Evolutionary conservation across 2,888 invertebrate genomes (phyloP), one percentile per base, ranked within the genome.

Genomic region (Diarsia dahlii): DNA sequence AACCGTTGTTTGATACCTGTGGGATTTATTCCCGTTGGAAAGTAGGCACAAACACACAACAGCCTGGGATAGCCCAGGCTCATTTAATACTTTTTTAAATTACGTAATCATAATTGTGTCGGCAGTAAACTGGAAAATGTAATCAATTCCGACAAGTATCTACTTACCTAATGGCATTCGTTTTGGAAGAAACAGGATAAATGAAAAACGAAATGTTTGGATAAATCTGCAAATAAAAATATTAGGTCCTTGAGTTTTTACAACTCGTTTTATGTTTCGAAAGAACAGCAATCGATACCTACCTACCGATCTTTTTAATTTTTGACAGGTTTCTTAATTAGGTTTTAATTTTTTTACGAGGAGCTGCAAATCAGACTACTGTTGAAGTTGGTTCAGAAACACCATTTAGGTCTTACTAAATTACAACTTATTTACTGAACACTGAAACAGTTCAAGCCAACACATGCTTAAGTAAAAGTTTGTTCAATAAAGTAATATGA

Each of bases 401-500:
- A 54, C 10, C 10, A 3, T 34, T 34, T 23, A 3, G 4, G 15
- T 15, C 8, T 39, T 23, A 15, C 8, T 8, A 0, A 54, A 63
- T 74, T 63, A 39, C 10, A 28, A 39, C 15, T 6, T 15, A 39
- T 39, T 28, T 15, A 50, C 34, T 56, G 12, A 73, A 78, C 23
- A 60, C 15, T 9, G 20, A 34, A 54, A 72, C n/a, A 54, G 2
- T 48, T 46, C 2, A 10, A 54, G 23, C n/a, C 1, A 28, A 28
- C 48, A n/a, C 13, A 52, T n/a, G 20, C n/a, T 54, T 56, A 9
- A 2, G 23, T 15, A 73, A 80, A 84, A 81, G 62, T 80, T 84
- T 68, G n/a, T 54, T 62, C 67, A 62, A 65, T 76, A 76, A 74
- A 83, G 74, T 83, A 78, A 82, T 84, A 75, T 76, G 63, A 78